Percentiles rank a stretch among this genome's conserved stretches.
phyloP scores from a whole-genome alignment of 2,113 vertebrate genomes.

The Lipophrys pholis region DNA sequence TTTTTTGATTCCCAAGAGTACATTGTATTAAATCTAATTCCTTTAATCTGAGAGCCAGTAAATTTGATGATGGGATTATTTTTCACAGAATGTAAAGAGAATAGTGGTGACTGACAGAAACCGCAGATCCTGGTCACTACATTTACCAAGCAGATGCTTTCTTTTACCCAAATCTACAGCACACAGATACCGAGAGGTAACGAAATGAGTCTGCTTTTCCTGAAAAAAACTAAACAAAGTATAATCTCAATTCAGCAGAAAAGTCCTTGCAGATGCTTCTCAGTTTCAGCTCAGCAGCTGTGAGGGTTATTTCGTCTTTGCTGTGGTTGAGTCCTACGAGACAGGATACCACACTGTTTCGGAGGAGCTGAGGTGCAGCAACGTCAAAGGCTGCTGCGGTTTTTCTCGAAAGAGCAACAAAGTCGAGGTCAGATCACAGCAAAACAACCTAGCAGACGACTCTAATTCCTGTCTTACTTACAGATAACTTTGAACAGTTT shows the following conservation, averaged over 20 bases:
- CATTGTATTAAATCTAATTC: too few species aligned
- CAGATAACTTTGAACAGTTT: background rate
- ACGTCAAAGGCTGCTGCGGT: slow-evolving; percentile 45
- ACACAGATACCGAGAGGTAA: background rate
- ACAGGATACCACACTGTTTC: slow-evolving; percentile 47
- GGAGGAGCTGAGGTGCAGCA: background rate
- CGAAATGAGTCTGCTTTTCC: background rate
- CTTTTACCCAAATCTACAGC: background rate
- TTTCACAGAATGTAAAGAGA: too few species aligned
- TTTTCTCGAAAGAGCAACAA: slow-evolving; percentile 24
- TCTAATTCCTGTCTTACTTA: background rate
- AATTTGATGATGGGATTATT: too few species aligned
- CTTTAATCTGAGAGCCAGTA: too few species aligned
- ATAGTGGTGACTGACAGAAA: too few species aligned
- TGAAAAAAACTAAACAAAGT: slow-evolving; percentile 12
- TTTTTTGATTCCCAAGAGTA: too few species aligned
- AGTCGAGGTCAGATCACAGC: background rate
- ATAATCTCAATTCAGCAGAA: slow-evolving; percentile 45
- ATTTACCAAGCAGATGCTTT: background rate
- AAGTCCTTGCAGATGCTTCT: slow-evolving; percentile 16
- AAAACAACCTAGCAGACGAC: slow-evolving; percentile 6
- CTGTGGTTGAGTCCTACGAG: slow-evolving; percentile 40
- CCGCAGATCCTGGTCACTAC: too few species aligned
- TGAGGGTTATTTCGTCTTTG: slow-evolving; percentile 4
- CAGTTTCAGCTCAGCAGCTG: slow-evolving; percentile 69